Conservation (phyloP, 2,888 invertebrate species). For the Drosophila affinis region DNA sequence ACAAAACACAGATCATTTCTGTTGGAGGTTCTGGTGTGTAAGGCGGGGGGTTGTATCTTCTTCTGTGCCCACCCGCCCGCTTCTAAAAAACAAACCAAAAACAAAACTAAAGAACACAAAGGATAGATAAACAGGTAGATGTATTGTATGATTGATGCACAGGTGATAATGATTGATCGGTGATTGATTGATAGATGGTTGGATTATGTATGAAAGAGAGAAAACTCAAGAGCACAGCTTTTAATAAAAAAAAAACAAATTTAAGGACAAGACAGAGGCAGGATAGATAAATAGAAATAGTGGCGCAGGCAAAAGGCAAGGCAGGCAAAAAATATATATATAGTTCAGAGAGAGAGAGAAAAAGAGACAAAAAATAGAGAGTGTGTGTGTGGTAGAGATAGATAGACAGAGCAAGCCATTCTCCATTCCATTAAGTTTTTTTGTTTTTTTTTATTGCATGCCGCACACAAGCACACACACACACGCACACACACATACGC, state of each 20-base stretch:
- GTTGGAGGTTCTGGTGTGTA: conserved; percentile 13
- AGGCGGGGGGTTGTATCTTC: background rate
- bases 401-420: conserved; percentile 31
- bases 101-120: background rate
- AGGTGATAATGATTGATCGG: conserved; percentile 30
- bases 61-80: background rate
- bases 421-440: conserved; percentile 34
- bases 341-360: conserved; percentile 6
- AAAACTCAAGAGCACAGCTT: conserved; percentile 57
- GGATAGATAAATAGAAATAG: conserved; percentile 25
- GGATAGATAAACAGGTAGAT: background rate
- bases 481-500: conserved; percentile 12
- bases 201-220: conserved; percentile 13
- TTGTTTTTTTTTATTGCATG: conserved; percentile 23
- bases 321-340: background rate
- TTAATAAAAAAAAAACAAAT: conserved; percentile 39
- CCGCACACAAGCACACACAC: conserved; percentile 40
- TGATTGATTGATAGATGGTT: conserved; percentile 13
- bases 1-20: background rate
- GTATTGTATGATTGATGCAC: background rate
- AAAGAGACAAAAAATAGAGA: conserved; percentile 15
- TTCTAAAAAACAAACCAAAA: background rate
- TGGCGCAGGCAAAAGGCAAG: conserved; percentile 2
- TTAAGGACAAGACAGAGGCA: conserved; percentile 28
- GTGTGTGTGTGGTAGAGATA: conserved; percentile 12